These are phyloP conservation scores for Trematomus bernacchii DNA, from an alignment of 2,797 vertebrate species.

Conservation along the genomic window DNA sequence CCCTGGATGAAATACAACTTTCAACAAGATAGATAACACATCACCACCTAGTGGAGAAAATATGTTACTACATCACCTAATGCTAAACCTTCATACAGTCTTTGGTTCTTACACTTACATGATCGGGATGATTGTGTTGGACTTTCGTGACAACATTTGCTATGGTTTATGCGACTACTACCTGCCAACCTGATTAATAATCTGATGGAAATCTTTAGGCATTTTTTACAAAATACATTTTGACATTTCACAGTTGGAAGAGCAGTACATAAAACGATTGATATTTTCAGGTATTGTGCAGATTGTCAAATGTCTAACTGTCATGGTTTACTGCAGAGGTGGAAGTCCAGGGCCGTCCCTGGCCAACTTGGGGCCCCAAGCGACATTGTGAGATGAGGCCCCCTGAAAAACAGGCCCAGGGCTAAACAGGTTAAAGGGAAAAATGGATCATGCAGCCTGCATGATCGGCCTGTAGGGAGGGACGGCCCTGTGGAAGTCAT, in stretches of 20 bases:
- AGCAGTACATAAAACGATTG: neutral
- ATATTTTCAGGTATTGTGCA: too few species aligned
- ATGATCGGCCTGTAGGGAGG: too few species aligned
- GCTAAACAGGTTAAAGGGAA: too few species aligned
- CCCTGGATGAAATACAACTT: neutral
- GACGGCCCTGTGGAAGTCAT: too few species aligned
- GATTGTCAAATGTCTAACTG: neutral
- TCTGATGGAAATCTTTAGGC: neutral
- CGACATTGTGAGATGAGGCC: too few species aligned
- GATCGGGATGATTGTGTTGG: neutral
- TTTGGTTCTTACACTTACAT: neutral
- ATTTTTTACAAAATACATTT: neutral
- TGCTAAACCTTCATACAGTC: too few species aligned
- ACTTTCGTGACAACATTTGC: neutral
- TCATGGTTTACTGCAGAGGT: neutral
- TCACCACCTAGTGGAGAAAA: conserved; percentile 60
- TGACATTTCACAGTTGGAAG: neutral
- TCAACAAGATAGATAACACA: conserved; percentile 23
- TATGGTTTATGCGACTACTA: neutral
- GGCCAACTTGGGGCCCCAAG: too few species aligned
- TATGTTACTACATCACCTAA: conserved; percentile 44
- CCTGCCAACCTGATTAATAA: neutral
- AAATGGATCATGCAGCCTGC: too few species aligned
- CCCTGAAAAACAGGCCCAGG: too few species aligned
- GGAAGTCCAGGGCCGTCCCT: too few species aligned